These are phyloP conservation scores for Myathropa florea DNA, from an alignment of 2,888 invertebrate species.

Conservation along the genomic window DNA sequence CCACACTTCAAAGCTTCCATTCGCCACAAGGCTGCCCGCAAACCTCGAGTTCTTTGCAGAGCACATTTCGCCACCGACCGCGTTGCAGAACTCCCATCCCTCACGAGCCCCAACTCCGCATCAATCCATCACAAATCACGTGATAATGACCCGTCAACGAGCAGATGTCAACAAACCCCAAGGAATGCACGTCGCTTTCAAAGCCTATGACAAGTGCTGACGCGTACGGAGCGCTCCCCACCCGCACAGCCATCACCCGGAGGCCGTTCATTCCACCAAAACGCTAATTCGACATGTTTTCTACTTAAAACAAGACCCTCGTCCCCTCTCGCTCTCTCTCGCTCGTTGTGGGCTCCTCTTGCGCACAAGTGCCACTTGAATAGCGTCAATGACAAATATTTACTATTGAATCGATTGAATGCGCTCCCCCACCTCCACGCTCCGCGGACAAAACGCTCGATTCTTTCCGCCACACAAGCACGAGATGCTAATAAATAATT, in stretches of 20 bases:
- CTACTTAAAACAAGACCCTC: conserved; percentile 12
- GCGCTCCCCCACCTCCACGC: neutral
- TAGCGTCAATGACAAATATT: conserved; percentile 42
- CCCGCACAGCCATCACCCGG: neutral
- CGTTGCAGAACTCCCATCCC: neutral
- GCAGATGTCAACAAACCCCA: neutral
- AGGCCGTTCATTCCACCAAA: conserved; percentile 8
- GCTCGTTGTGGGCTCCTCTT: too few relatives aligned
- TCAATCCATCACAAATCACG: neutral
- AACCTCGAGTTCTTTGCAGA: too few relatives aligned
- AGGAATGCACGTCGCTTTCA: neutral
- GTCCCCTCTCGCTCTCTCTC: too few relatives aligned
- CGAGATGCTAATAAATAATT: conserved; percentile 9
- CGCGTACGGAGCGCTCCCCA: neutral
- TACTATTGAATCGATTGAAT: neutral
- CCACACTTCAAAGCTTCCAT: neutral
- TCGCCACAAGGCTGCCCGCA: neutral
- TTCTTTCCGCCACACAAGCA: neutral
- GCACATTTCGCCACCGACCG: too few relatives aligned
- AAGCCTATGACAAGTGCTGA: neutral
- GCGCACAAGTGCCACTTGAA: conserved; percentile 15
- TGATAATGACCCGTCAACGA: neutral
- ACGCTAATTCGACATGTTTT: conserved; percentile 12
- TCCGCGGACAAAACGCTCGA: neutral
- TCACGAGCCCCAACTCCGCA: neutral